Conservation (phyloP, 2,113 vertebrate species). For the Syngnathus typhle region DNA sequence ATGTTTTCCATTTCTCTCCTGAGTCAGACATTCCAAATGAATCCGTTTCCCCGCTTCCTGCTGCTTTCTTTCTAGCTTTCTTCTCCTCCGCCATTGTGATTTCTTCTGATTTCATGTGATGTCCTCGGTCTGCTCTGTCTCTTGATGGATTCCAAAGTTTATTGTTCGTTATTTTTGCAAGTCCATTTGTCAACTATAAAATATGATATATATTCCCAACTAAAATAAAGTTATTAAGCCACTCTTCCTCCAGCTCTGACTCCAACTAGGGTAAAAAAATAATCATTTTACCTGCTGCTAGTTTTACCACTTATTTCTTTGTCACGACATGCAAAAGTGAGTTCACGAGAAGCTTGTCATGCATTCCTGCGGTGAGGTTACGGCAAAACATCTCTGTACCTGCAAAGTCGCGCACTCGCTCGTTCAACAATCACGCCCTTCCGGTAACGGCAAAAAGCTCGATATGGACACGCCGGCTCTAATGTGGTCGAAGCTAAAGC, state of each 20-base stretch:
- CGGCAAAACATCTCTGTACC: conserved; percentile 39
- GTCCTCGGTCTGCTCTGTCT: background rate
- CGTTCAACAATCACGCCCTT: conserved; percentile 4
- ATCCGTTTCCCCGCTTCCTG: conserved; percentile 30
- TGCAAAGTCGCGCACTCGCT: conserved; percentile 49
- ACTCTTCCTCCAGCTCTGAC: background rate
- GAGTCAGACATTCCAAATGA: conserved; percentile 40
- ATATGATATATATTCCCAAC: background rate
- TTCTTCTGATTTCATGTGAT: background rate
- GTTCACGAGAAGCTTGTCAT: background rate
- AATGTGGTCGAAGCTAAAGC: background rate
- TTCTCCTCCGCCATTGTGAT: conserved; percentile 15
- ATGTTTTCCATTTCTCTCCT: conserved; percentile 45
- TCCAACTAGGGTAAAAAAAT: background rate
- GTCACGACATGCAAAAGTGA: conserved; percentile 20
- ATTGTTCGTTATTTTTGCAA: background rate
- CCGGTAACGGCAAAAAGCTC: background rate
- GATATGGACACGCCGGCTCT: no score
- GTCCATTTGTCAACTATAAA: background rate
- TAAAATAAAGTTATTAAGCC: background rate
- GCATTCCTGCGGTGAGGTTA: conserved; percentile 55
- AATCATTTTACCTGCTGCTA: background rate
- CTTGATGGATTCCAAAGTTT: background rate
- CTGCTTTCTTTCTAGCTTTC: conserved; percentile 18
- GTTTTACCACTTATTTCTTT: conserved; percentile 16